Conservation (phyloP, 1,140 invertebrate genomes). For the Hirudo medicinalis region DNA sequence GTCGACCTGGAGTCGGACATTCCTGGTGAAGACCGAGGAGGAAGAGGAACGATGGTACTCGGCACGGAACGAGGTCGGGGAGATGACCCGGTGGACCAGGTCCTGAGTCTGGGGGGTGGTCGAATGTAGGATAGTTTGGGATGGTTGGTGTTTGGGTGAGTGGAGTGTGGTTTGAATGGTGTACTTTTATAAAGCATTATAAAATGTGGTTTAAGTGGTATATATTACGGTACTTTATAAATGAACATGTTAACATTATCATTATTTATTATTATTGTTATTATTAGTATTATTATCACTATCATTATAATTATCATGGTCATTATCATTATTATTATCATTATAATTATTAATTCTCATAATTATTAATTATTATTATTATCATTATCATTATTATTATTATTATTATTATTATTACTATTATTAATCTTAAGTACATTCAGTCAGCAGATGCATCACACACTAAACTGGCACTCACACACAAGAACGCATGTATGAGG, state of each 20-base stretch:
- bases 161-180: too few relatives aligned
- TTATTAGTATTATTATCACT: too few relatives aligned
- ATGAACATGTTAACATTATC: too few relatives aligned
- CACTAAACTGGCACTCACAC: conserved; percentile 48
- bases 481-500: conserved; percentile 93
- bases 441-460: not conserved
- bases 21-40: conserved; percentile 87
- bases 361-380: not conserved
- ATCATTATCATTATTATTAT: not conserved
- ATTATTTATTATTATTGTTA: not conserved
- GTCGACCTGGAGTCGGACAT: conserved; percentile 85
- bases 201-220: too few relatives aligned
- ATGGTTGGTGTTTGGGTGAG: too few relatives aligned
- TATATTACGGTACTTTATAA: not conserved
- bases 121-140: too few relatives aligned
- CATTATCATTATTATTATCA: not conserved
- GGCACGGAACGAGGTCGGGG: conserved; percentile 90
- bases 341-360: not conserved
- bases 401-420: conserved; percentile 5
- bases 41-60: conserved; percentile 83
- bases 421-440: too few relatives aligned
- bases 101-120: conserved; percentile 71
- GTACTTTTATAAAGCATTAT: too few relatives aligned
- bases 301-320: not conserved
- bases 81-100: conserved; percentile 88